Base-by-base conservation (phyloP, 2,797 vertebrate genomes). In the Parotocinclus haroldoi region DNA sequence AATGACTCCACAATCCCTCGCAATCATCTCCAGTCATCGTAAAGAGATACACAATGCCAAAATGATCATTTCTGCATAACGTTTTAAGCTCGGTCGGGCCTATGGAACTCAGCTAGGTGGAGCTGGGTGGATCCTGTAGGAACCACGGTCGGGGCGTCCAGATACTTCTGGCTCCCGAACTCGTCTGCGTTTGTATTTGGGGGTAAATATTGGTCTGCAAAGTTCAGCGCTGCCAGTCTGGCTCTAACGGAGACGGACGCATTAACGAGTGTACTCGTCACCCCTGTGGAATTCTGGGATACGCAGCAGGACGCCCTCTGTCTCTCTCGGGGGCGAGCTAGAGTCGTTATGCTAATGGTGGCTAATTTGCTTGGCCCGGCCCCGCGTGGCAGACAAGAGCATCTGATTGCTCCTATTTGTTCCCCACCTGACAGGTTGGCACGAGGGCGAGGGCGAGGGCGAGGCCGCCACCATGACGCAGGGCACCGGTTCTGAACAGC, bases 201-300 rank as follows among this genome's bases (percentile, higher is more conserved):
- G 88, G 88, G 75, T 73, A 88, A 87, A 87, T 83, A 89, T 87
- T 89, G 87, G 58, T 57, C 81, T 27, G 27, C 84, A 84, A 82
- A 87, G 88, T 86, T 87, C 80, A 76, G 86, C 83, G 84, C 84
- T 88, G 86, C 82, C 88, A 89, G 89, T 89, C 90, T 86, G 80
- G 70, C 60, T 55, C 82, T 89, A 89, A 92, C 88, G 79, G 89
- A 90, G 86, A 91, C 81, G 89, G 90, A 91, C 84, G 87, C 84
- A 80, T 83, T 89, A 90, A 90, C 87, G 86, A 89, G 57, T 55
- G 40, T 65, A 46, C 39, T 52, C 51, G 48, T 56, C 63, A 65
- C 10, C 63, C 52, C 63, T 51, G n/a, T 70, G 50, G 68, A 73
- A 71, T 66, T 71, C 58, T 67, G 73, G 61, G 68, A 72, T 69